Percentiles rank a stretch among this genome's conserved stretches.
Evolutionary conservation across 2,888 invertebrate genomes (phyloP).

Genomic region (Pocota personata): DNA sequence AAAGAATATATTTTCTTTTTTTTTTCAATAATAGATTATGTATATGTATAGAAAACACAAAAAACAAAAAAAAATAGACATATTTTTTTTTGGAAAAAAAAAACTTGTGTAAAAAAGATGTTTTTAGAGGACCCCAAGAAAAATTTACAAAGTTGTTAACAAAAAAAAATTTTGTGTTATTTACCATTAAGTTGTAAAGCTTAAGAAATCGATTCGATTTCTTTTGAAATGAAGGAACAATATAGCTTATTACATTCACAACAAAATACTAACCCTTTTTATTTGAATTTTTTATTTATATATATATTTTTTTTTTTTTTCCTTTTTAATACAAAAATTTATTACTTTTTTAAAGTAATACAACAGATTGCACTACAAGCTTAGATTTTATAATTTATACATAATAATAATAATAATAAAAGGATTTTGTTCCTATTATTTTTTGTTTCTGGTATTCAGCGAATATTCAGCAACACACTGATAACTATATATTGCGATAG

Average conservation of each 20-base stretch:
- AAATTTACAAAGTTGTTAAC: slow-evolving; percentile 71
- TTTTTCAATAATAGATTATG: slow-evolving; percentile 19
- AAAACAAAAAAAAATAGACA: slow-evolving; percentile 30
- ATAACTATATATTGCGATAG: slow-evolving; percentile 8
- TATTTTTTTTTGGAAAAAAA: slow-evolving; percentile 6
- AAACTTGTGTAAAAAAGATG: slow-evolving; percentile 25
- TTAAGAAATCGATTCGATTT: neutral
- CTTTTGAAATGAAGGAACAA: slow-evolving; percentile 28
- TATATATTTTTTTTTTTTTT: slow-evolving; percentile 26
- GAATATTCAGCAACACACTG: neutral
- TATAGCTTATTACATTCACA: slow-evolving; percentile 39
- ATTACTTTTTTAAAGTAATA: slow-evolving; percentile 5
- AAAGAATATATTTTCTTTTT: neutral
- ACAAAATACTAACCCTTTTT: slow-evolving; percentile 66
- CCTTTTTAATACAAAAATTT: slow-evolving; percentile 31
- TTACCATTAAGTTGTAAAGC: slow-evolving; percentile 62
- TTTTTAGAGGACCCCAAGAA: slow-evolving; percentile 65
- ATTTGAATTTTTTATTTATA: slow-evolving; percentile 48
- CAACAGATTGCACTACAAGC: slow-evolving; percentile 18
- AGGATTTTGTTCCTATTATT: neutral
- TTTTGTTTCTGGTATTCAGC: neutral
- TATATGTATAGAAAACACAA: slow-evolving; percentile 38
- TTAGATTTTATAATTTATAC: slow-evolving; percentile 3
- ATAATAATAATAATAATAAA: neutral
- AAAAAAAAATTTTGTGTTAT: slow-evolving; percentile 63